These are phyloP conservation scores for Drosophila basisetae DNA, from an alignment of 2,888 invertebrate genomes.

Conservation along the genomic window DNA sequence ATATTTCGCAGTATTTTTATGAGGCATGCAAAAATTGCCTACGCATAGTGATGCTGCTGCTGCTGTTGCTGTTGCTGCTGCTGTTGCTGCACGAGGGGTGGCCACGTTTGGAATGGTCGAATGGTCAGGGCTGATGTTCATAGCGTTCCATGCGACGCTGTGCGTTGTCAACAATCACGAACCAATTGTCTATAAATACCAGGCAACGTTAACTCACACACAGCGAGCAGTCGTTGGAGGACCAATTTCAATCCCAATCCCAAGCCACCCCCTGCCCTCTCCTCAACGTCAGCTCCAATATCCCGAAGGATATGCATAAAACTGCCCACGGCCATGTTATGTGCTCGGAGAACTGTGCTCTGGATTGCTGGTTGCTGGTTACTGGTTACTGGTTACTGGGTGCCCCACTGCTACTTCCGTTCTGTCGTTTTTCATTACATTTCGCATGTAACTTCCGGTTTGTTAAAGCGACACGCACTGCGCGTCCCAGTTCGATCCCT, in stretches of 20 bases:
- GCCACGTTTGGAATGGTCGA: constrained; percentile 14
- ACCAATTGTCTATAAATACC: constrained; percentile 82
- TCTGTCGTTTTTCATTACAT: constrained; percentile 80
- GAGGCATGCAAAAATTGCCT: constrained; percentile 71
- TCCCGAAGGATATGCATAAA: constrained; percentile 48
- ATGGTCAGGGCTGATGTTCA: constrained; percentile 47
- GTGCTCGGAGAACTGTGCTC: constrained; percentile 16
- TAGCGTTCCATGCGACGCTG: constrained; percentile 63
- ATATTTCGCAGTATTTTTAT: constrained; percentile 77
- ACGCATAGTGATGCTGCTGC: constrained; percentile 38
- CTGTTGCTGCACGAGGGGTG: not conserved
- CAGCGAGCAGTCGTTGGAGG: constrained; percentile 27
- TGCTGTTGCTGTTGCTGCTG: not conserved
- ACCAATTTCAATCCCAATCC: constrained; percentile 3
- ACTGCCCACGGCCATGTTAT: constrained; percentile 40
- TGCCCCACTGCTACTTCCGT: constrained; percentile 72
- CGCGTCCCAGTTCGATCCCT: constrained; percentile 41
- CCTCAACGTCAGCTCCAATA: constrained; percentile 3
- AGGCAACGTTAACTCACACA: constrained; percentile 68
- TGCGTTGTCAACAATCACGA: constrained; percentile 80
- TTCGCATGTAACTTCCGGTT: constrained; percentile 80
- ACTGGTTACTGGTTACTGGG: constrained; percentile 22
- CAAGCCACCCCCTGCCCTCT: not conserved
- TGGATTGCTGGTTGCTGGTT: constrained; percentile 11
- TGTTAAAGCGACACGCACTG: constrained; percentile 80